A percentile compares a stretch with the other conserved stretches of the same genome.
Conservation (phyloP, 1,140 invertebrate genomes). For the Cecropterus lyciades region DNA sequence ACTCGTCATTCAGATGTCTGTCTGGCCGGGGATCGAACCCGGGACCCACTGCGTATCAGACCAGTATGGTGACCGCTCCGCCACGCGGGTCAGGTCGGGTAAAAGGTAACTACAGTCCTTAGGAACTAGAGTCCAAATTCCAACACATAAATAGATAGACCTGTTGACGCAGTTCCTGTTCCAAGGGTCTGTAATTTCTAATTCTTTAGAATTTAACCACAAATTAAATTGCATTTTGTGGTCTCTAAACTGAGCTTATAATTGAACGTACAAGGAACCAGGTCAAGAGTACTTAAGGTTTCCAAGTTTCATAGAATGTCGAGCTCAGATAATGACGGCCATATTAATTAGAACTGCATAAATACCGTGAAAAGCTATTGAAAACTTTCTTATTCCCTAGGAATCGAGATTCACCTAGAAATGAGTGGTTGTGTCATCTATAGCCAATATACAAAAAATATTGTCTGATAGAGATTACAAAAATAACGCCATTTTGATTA, state of each 20-base stretch:
- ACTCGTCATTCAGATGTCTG: too few species aligned
- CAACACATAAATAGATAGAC: not conserved
- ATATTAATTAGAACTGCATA: conserved; percentile 37
- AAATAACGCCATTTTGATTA: too few species aligned
- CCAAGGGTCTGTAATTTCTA: conserved; percentile 28
- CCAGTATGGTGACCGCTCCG: too few species aligned
- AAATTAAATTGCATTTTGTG: conserved; percentile 31
- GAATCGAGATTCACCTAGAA: conserved; percentile 1
- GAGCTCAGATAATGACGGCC: conserved; percentile 34
- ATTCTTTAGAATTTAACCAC: conserved; percentile 24
- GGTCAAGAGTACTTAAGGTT: conserved; percentile 38
- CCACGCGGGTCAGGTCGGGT: too few species aligned
- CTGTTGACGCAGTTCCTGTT: conserved; percentile 9
- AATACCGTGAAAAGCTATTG: conserved; percentile 2
- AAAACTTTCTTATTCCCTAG: conserved; percentile 9
- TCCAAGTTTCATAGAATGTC: conserved; percentile 25
- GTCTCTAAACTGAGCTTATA: conserved; percentile 23
- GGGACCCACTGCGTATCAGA: too few species aligned
- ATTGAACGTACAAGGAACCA: conserved; percentile 26
- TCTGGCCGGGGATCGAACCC: too few species aligned
- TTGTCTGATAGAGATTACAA: too few species aligned
- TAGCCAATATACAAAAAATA: too few species aligned
- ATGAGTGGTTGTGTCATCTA: not conserved
- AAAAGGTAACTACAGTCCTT: too few species aligned
- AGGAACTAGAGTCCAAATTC: not conserved